These are phyloP conservation scores for Anguilla obscura DNA, from an alignment of 2,797 vertebrate genomes.

Conservation along the genomic window DNA sequence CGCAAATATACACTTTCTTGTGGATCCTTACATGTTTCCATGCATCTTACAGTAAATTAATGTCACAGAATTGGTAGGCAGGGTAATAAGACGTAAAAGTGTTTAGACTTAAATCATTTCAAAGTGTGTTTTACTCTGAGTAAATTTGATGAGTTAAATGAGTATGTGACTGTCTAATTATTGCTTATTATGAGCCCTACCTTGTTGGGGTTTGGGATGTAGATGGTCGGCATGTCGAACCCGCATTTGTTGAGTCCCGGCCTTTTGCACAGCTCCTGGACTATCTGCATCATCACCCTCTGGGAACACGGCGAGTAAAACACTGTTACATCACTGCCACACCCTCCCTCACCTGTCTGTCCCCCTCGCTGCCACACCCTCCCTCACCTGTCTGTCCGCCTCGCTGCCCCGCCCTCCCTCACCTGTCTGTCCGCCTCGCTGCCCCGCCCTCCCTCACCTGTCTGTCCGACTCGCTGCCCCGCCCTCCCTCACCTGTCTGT, in stretches of 20 bases:
- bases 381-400: constrained; percentile 79
- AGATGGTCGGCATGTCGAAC: constrained; percentile 88
- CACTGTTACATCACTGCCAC: not conserved
- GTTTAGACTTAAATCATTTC: not conserved
- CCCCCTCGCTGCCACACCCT: not conserved
- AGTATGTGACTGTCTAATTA: not conserved
- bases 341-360: not conserved
- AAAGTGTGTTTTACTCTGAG: too few species aligned
- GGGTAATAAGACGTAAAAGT: not conserved
- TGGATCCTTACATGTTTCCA: not conserved
- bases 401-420: constrained; percentile 63
- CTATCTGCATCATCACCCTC: constrained; percentile 89
- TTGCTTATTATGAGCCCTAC: constrained; percentile 48
- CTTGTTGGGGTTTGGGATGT: constrained; percentile 80
- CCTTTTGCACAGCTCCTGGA: constrained; percentile 84
- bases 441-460: constrained; percentile 69
- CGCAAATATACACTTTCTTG: not conserved
- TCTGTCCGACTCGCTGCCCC: constrained; percentile 78
- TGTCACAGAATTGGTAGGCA: not conserved
- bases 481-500: constrained; percentile 73
- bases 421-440: constrained; percentile 84
- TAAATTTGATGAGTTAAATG: not conserved
- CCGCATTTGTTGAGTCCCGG: constrained; percentile 85
- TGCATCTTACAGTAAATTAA: not conserved
- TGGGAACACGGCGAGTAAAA: constrained; percentile 45